Conservation (phyloP, 1,140 invertebrate species). For the Euura lappo region DNA sequence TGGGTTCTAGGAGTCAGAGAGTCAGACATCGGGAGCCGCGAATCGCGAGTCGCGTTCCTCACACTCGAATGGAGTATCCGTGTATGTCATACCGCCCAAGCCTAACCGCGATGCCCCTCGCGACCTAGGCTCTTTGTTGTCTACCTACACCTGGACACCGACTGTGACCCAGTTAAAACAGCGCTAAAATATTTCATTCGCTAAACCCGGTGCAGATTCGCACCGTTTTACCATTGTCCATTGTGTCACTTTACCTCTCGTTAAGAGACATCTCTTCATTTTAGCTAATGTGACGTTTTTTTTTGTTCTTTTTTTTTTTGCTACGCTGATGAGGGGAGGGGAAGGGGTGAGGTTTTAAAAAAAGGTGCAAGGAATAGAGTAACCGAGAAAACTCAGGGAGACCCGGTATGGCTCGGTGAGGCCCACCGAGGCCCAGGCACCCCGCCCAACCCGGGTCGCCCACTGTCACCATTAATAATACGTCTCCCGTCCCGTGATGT, state of each 20-base stretch:
- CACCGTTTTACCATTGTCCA: not conserved
- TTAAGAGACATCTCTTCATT: too few relatives aligned
- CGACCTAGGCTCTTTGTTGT: too few relatives aligned
- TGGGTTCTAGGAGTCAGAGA: not conserved
- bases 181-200: not conserved
- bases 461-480: conserved; percentile 57
- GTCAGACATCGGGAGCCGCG: not conserved
- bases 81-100: too few relatives aligned
- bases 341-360: too few relatives aligned
- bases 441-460: conserved; percentile 51
- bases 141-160: not conserved
- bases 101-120: too few relatives aligned
- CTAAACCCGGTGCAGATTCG: not conserved
- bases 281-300: too few relatives aligned
- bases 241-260: too few relatives aligned
- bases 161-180: not conserved
- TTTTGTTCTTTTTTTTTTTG: too few relatives aligned
- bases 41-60: too few relatives aligned
- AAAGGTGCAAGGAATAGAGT: not conserved
- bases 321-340: too few relatives aligned
- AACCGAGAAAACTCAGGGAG: not conserved
- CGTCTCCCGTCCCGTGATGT: conserved; percentile 53
- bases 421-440: conserved; percentile 27
- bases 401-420: not conserved
- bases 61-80: too few relatives aligned